Conservation (phyloP, 1,140 invertebrate genomes). For the Halotydeus destructor region DNA sequence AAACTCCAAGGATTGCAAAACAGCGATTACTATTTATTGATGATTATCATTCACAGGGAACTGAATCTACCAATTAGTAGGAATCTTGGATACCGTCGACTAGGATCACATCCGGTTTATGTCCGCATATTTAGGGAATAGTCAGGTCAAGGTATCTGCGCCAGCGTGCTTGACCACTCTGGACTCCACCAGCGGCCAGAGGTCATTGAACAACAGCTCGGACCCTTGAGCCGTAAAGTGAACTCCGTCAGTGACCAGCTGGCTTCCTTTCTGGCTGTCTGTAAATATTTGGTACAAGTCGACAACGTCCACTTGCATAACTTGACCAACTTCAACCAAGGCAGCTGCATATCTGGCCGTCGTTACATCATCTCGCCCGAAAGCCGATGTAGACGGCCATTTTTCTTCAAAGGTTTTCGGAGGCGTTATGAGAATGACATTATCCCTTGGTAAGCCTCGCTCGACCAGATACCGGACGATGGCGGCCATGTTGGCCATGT, state of each 20-base stretch:
- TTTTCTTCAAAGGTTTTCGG: no score
- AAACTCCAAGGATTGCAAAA: no score
- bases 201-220: constrained; percentile 6
- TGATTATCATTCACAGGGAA: no score
- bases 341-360: constrained; percentile 19
- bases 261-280: constrained; percentile 14
- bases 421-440: constrained; percentile 23
- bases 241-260: constrained; percentile 15
- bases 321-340: constrained; percentile 16
- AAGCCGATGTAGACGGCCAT: background rate
- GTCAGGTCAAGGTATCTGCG: no score
- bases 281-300: constrained; percentile 21
- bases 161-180: no score
- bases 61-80: no score
- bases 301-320: constrained; percentile 16
- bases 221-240: constrained; percentile 14
- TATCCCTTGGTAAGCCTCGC: constrained; percentile 21
- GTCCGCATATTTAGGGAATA: no score
- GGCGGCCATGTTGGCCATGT: constrained; percentile 20
- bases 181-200: constrained; percentile 13
- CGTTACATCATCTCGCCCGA: constrained; percentile 5
- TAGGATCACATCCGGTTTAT: no score
- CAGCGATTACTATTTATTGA: no score
- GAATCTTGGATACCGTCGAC: no score
- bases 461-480: constrained; percentile 24